Percentiles rank a stretch among this genome's conserved stretches.
Conservation (phyloP, 37 sponge, comb jelly and placozoan species). For the Aplysina aerophoba region DNA sequence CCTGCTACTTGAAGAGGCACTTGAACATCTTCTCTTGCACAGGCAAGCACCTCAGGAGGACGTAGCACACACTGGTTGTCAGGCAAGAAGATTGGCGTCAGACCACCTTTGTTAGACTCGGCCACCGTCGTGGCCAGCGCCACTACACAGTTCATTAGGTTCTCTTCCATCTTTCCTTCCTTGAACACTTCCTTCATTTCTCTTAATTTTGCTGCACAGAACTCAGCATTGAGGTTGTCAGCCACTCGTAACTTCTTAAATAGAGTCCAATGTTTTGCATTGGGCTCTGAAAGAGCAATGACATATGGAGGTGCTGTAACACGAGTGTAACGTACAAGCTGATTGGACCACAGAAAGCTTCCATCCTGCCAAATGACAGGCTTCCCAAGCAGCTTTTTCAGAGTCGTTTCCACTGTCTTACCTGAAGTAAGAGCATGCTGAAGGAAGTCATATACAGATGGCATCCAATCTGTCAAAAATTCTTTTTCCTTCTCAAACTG, state of each 20-base stretch:
- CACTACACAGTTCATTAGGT: background rate
- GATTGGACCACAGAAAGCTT: background rate
- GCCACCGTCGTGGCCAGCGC: background rate
- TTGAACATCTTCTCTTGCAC: too few relatives aligned
- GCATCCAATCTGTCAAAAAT: background rate
- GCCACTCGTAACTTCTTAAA: constrained; percentile 49
- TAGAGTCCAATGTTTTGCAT: constrained; percentile 22
- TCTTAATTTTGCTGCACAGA: background rate
- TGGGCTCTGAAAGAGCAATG: constrained; percentile 30
- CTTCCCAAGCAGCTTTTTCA: background rate
- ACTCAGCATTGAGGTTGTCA: background rate
- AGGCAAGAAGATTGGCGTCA: too few relatives aligned
- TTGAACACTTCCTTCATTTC: background rate
- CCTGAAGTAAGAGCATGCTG: background rate
- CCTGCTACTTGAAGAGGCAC: background rate
- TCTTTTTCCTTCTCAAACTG: background rate
- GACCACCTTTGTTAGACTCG: too few relatives aligned
- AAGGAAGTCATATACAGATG: constrained; percentile 42
- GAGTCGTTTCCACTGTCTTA: too few relatives aligned
- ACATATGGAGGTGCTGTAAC: constrained; percentile 31
- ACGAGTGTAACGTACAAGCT: background rate
- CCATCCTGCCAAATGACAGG: constrained; percentile 62
- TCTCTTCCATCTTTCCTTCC: background rate
- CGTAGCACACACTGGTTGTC: too few relatives aligned
- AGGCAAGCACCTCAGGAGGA: too few relatives aligned